Percentiles rank a stretch among this genome's conserved stretches.
Conservation (phyloP, 2,888 invertebrate species). For the Acanthococcus lagerstroemiae region DNA sequence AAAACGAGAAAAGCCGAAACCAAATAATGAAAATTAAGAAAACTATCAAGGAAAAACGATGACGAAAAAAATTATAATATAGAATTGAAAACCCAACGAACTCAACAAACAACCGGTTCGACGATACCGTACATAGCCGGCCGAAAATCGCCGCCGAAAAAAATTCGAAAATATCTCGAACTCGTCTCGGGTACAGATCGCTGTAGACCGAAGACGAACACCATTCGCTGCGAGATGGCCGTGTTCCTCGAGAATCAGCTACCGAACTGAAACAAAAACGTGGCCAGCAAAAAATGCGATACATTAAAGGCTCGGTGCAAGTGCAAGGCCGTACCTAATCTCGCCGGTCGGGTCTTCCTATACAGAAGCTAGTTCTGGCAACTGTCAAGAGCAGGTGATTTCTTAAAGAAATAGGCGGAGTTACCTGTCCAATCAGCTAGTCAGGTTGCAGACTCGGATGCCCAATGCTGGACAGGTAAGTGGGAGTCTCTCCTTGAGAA, state of each 20-base stretch:
- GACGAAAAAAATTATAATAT: too few relatives aligned
- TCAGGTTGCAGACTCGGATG: constrained; percentile 1
- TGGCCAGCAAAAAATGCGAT: not conserved
- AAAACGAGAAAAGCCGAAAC: not conserved
- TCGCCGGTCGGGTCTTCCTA: constrained; percentile 28
- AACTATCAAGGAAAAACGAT: not conserved
- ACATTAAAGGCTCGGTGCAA: constrained; percentile 25
- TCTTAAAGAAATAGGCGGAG: constrained; percentile 24
- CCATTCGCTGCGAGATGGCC: constrained; percentile 18
- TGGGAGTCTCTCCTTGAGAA: constrained; percentile 13
- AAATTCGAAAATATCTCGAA: constrained; percentile 3
- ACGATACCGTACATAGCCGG: not conserved
- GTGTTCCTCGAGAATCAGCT: constrained; percentile 27
- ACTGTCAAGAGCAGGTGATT: constrained; percentile 28
- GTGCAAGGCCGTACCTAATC: constrained; percentile 28
- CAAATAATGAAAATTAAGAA: not conserved
- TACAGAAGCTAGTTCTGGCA: constrained; percentile 25
- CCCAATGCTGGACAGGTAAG: constrained; percentile 9
- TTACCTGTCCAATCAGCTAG: constrained; percentile 28
- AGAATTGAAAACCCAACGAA: too few relatives aligned
- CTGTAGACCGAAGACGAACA: not conserved
- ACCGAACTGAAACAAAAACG: constrained; percentile 27
- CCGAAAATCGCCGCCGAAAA: not conserved
- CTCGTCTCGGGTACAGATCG: not conserved
- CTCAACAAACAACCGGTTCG: not conserved